Evolutionary conservation across 1,140 invertebrate species (phyloP).

Genomic region (Glossosoma conforme): DNA sequence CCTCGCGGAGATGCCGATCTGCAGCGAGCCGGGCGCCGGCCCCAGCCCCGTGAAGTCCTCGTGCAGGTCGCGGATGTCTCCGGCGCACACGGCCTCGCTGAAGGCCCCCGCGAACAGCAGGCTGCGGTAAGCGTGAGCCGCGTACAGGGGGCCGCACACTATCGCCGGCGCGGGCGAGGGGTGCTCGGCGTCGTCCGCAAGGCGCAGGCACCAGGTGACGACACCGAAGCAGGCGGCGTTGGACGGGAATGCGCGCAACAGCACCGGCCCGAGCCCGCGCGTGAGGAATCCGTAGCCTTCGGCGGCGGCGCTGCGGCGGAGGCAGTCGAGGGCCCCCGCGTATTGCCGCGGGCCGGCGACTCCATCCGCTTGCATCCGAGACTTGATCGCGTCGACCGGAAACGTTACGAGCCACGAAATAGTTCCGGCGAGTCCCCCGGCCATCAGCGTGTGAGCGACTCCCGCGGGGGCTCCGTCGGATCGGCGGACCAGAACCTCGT

Average conservation of each 20-base stretch:
- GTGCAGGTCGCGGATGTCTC: conserved; percentile 30
- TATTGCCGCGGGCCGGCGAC: conserved; percentile 51
- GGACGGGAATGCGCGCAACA: conserved; percentile 84
- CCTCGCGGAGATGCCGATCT: conserved; percentile 7
- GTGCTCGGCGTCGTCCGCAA: conserved; percentile 31
- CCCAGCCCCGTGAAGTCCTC: conserved; percentile 29
- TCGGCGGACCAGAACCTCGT: conserved; percentile 62
- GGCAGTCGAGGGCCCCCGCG: conserved; percentile 65
- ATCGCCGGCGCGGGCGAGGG: conserved; percentile 32
- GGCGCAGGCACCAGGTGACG: conserved; percentile 66
- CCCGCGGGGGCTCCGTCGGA: conserved; percentile 37
- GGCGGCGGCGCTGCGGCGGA: conserved; percentile 57
- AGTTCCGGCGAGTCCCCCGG: conserved; percentile 79
- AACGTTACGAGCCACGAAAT: conserved; percentile 82
- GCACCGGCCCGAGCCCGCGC: conserved; percentile 68
- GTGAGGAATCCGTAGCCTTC: conserved; percentile 68
- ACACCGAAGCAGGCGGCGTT: conserved; percentile 87
- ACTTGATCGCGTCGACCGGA: conserved; percentile 87
- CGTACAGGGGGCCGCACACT: conserved; percentile 31
- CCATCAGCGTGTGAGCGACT: conserved; percentile 59
- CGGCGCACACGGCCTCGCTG: conserved; percentile 43
- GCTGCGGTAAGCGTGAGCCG: conserved; percentile 33
- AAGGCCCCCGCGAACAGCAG: conserved; percentile 39
- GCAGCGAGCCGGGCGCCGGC: conserved; percentile 4
- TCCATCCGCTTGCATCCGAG: conserved; percentile 76